Percentiles rank a stretch among this genome's conserved stretches.
These are phyloP conservation scores for Spisula subtruncata DNA, from an alignment of 2,888 invertebrate genomes.

Conservation along the genomic window DNA sequence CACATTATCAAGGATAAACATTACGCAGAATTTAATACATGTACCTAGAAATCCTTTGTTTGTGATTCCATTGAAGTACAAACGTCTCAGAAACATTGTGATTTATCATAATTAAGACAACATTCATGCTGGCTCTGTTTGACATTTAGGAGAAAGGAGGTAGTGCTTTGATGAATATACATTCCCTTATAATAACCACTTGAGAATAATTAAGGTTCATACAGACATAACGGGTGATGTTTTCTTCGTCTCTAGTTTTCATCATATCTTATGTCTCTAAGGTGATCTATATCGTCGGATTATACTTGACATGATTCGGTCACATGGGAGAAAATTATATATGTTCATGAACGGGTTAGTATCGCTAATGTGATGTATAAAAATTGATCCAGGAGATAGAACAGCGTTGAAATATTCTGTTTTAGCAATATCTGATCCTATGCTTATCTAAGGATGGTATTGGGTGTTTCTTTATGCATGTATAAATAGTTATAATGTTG, in stretches of 20 bases:
- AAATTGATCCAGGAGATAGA: too few species aligned
- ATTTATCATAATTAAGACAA: neutral
- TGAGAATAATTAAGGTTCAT: neutral
- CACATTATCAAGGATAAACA: too few species aligned
- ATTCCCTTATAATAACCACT: neutral
- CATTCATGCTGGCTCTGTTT: neutral
- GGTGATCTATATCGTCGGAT: neutral
- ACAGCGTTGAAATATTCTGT: too few species aligned
- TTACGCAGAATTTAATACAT: too few species aligned
- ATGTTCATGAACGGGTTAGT: neutral
- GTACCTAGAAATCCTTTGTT: too few species aligned
- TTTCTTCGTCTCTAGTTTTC: neutral
- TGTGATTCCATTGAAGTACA: too few species aligned
- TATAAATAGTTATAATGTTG: too few species aligned
- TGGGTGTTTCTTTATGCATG: too few species aligned
- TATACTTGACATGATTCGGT: neutral
- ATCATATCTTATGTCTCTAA: neutral
- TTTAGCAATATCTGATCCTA: too few species aligned
- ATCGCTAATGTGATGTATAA: neutral
- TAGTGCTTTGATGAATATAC: neutral
- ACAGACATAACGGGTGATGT: neutral
- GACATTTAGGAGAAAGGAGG: neutral
- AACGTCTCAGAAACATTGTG: neutral
- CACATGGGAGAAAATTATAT: neutral
- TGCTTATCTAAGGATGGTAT: too few species aligned